phyloP scores from a whole-genome alignment of 1,140 invertebrate genomes.

The Orchestia grillus region DNA sequence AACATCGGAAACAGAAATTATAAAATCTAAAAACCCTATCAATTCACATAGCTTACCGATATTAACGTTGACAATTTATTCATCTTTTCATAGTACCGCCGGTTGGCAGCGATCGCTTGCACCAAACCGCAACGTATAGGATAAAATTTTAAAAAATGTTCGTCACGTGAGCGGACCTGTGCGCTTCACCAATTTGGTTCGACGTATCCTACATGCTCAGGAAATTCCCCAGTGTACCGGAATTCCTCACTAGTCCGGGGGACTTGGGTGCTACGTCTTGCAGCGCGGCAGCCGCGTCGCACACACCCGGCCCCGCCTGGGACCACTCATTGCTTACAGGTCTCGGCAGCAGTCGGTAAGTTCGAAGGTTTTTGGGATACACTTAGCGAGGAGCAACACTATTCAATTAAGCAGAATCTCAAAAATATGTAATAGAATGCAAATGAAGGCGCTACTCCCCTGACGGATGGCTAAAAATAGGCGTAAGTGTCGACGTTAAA shows the following conservation, averaged over 20 bases:
- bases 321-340: not conserved
- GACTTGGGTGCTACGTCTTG: not conserved
- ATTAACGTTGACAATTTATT: too few relatives aligned
- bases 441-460: conserved; percentile 31
- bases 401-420: conserved; percentile 43
- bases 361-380: conserved; percentile 11
- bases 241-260: not conserved
- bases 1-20: too few relatives aligned
- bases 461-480: conserved; percentile 42
- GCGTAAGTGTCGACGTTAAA: conserved; percentile 45
- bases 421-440: conserved; percentile 55
- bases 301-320: not conserved
- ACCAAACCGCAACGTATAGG: too few relatives aligned
- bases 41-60: too few relatives aligned
- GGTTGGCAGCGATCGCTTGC: too few relatives aligned
- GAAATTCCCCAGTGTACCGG: not conserved
- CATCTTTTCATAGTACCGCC: too few relatives aligned
- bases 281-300: not conserved
- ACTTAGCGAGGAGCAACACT: conserved; percentile 10
- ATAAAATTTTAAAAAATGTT: too few relatives aligned
- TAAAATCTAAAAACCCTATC: too few relatives aligned
- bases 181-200: too few relatives aligned
- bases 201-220: not conserved
- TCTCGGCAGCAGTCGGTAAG: conserved; percentile 21
- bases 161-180: too few relatives aligned